Evolutionary conservation across 2,888 invertebrate genomes (phyloP), one percentile per base, ranked within the genome.

Genomic region (Phragmatobia fuliginosa): DNA sequence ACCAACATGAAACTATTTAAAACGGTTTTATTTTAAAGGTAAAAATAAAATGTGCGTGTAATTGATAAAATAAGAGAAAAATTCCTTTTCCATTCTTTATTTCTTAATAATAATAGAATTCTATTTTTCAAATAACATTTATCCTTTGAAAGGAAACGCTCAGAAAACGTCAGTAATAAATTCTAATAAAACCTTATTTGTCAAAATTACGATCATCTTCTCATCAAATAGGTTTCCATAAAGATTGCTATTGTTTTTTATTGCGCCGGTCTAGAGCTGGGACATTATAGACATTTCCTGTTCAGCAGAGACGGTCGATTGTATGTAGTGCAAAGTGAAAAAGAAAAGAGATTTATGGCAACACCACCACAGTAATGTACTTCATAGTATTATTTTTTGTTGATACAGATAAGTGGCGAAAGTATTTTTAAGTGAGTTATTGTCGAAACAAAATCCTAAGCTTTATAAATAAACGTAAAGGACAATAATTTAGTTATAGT

Each of bases 171-270:
- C 45, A 14, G 21, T 38, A 36, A 62, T 67, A 67, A n/a, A 56
- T 31, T 67, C 28, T 61, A 56, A 67, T 56, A 56, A 38, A 62
- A 56, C 62, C 67, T 67, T 67, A 67, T 67, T 67, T 41, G 67
- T 31, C 38, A 11, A 62, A 67, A 67, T 67, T 52, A 62, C 61
- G 49, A 60, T 61, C 52, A 62, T 67, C 36, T 61, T 66, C 61
- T 1, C 21, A 62, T 41, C 56, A 73, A 70, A 69, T 60, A 67
- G 70, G n/a, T 36, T 64, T 73, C 58, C 75, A 67, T 72, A 77
- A 61, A 59, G 70, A 68, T 62, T 68, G 66, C 31, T 41, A 21
- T 21, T 41, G 31, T 18, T 62, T 41, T 41, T 28, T 11, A 31
- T 8, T 28, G 25, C 8, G 25, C 8, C 21, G 1, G 41, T 31